These are phyloP conservation scores for Falco punctatus DNA, from an alignment of 2,113 vertebrate genomes.

Conservation along the genomic window DNA sequence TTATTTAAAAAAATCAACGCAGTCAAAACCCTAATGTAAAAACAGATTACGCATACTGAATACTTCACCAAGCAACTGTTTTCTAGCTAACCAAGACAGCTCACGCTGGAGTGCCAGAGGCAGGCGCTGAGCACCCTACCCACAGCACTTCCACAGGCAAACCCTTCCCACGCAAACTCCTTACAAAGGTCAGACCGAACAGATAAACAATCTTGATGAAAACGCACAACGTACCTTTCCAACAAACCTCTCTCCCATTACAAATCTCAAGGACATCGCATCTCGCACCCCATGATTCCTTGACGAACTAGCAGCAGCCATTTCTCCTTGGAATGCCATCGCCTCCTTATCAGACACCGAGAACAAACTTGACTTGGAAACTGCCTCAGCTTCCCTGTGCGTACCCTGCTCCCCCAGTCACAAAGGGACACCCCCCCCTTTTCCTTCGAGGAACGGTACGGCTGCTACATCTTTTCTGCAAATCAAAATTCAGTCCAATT, in stretches of 20 bases:
- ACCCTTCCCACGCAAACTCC: neutral
- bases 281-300: neutral
- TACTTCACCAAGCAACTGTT: fast-evolving
- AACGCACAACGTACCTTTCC: neutral
- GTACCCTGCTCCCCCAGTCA: fast-evolving
- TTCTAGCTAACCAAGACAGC: neutral
- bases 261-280: neutral
- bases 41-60: fast-evolving
- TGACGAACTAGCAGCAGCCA: fast-evolving
- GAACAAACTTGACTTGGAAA: neutral
- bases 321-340: neutral
- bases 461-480: neutral
- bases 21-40: neutral
- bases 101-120: fast-evolving
- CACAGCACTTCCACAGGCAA: neutral
- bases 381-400: fast-evolving
- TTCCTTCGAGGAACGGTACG: neutral
- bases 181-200: neutral
- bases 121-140: neutral
- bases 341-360: neutral
- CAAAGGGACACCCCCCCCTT: fast-evolving
- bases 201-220: neutral
- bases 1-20: neutral
- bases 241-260: neutral
- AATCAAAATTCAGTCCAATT: neutral